Percentiles rank a stretch among this genome's conserved stretches.
Conservation (phyloP, 2,113 vertebrate genomes). For the Rhinopomastus cyanomelas region DNA sequence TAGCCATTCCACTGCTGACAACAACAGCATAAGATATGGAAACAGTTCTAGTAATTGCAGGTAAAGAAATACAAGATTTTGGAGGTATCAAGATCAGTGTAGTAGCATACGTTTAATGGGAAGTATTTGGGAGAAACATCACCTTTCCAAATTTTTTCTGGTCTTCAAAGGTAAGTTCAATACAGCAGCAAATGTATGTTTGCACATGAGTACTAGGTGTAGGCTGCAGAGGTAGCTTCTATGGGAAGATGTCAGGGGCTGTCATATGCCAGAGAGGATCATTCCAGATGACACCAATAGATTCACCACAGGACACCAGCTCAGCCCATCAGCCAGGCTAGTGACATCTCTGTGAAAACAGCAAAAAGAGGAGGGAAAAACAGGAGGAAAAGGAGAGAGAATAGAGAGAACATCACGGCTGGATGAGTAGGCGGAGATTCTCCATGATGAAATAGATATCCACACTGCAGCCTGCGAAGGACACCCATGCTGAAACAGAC, state of each 20-base stretch:
- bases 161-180: too few relatives aligned
- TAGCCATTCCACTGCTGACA: background rate
- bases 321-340: background rate
- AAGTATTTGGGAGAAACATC: background rate
- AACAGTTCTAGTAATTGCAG: background rate
- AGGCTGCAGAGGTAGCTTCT: background rate
- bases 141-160: too few relatives aligned
- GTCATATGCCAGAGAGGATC: background rate
- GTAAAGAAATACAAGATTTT: background rate
- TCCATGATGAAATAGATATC: background rate
- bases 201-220: too few relatives aligned
- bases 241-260: background rate
- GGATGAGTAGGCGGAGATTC: fast-evolving
- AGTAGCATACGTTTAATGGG: background rate
- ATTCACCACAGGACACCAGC: background rate
- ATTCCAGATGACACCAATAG: background rate
- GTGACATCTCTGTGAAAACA: background rate
- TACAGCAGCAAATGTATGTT: background rate
- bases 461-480: background rate
- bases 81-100: background rate
- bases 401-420: background rate
- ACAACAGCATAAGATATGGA: fast-evolving
- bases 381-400: background rate
- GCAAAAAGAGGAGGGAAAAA: background rate
- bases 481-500: fast-evolving